Conservation (phyloP, 2,113 vertebrate genomes). For the Rhombomys opimus region DNA sequence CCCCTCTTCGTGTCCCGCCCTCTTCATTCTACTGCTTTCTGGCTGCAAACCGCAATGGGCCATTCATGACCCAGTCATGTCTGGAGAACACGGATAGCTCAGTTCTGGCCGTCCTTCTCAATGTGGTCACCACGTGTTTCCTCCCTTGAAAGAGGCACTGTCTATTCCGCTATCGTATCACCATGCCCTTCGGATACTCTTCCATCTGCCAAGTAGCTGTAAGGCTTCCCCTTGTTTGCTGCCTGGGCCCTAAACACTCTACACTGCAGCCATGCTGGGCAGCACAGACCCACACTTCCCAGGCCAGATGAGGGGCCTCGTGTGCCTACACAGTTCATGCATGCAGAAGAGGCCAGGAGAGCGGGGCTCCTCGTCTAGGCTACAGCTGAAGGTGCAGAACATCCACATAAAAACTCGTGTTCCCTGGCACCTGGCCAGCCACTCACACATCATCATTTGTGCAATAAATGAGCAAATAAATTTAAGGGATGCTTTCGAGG, state of each 20-base stretch:
- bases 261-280: rapidly evolving
- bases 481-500: too few relatives aligned
- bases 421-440: neutral
- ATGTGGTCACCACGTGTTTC: neutral
- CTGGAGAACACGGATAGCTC: neutral
- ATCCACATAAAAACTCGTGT: neutral
- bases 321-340: rapidly evolving
- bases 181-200: neutral
- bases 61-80: neutral
- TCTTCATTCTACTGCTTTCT: neutral
- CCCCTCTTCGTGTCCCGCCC: rapidly evolving
- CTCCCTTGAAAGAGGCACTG: neutral
- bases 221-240: rapidly evolving
- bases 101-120: neutral
- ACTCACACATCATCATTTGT: neutral
- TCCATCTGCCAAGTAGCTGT: neutral
- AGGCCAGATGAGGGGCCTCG: neutral
- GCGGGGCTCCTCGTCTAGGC: neutral
- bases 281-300: neutral
- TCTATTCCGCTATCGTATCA: neutral
- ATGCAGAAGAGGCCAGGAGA: neutral
- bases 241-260: neutral
- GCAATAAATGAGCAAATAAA: neutral
- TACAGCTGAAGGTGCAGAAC: neutral
- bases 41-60: neutral